phyloP scores from a whole-genome alignment of 2,797 vertebrate species.

The Knipowitschia caucasica region DNA sequence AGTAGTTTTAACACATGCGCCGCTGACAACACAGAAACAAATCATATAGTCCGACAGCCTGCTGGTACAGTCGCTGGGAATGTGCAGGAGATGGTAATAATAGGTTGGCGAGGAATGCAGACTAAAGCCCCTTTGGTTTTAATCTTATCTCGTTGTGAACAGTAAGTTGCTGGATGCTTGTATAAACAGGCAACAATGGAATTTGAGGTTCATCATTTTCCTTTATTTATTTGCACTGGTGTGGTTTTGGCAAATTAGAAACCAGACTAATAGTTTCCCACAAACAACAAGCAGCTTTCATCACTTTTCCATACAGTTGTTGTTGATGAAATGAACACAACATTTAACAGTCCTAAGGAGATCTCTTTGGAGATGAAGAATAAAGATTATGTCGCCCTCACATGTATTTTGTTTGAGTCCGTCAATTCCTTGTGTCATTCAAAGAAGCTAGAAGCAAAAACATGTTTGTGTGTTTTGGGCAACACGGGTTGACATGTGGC shows the following conservation, averaged over 20 bases:
- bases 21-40: constrained; percentile 42
- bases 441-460: too few relatives aligned
- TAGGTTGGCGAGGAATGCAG: constrained; percentile 8
- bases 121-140: constrained; percentile 4
- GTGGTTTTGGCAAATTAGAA: constrained; percentile 1
- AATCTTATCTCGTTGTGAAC: constrained; percentile 9
- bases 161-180: constrained; percentile 8
- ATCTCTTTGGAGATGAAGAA: background rate
- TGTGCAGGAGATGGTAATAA: constrained; percentile 20
- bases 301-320: constrained; percentile 2
- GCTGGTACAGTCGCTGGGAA: constrained; percentile 18
- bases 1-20: constrained; percentile 25
- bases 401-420: too few relatives aligned
- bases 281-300: constrained; percentile 9
- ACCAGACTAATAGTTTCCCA: constrained; percentile 8
- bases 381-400: too few relatives aligned
- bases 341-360: background rate
- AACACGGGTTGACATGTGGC: too few relatives aligned
- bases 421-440: too few relatives aligned
- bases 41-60: constrained; percentile 15
- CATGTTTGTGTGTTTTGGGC: too few relatives aligned
- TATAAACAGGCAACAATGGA: constrained; percentile 14
- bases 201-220: constrained; percentile 8
- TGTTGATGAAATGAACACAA: background rate
- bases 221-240: constrained; percentile 6